A percentile compares a stretch with the other conserved stretches of the same genome.
These are phyloP conservation scores for Pachycephus smyrnensis DNA, from an alignment of 2,888 invertebrate genomes.

Conservation along the genomic window DNA sequence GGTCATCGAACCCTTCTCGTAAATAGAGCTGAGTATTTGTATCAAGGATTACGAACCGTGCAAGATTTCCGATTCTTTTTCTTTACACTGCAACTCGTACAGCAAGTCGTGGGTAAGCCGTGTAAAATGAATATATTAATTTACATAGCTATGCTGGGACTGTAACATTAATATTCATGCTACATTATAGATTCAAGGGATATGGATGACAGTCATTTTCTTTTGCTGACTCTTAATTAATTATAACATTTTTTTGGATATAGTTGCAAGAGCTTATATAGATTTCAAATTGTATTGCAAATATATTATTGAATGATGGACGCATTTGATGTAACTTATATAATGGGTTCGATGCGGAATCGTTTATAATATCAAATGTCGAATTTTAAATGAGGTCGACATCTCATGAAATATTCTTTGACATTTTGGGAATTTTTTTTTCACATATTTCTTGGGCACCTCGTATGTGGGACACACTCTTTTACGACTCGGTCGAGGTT, in stretches of 20 bases:
- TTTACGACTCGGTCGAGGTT: constrained; percentile 33
- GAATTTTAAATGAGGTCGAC: not conserved
- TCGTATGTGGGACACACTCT: constrained; percentile 9
- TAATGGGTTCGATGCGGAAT: not conserved
- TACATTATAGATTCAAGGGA: not conserved
- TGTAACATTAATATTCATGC: not conserved
- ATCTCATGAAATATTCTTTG: not conserved
- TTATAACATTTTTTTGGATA: not conserved
- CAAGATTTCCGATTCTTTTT: not conserved
- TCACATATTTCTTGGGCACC: not conserved
- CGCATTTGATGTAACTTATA: not conserved
- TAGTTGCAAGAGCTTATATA: not conserved
- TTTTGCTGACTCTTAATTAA: not conserved
- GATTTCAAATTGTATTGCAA: not conserved
- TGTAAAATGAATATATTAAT: not conserved
- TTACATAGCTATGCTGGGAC: not conserved
- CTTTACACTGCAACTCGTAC: not conserved
- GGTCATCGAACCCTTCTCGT: not conserved
- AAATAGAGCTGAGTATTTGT: not conserved
- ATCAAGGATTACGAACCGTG: not conserved
- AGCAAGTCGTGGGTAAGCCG: not conserved
- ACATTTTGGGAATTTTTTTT: not conserved
- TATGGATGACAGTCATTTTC: too few relatives aligned
- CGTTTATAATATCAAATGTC: not conserved
- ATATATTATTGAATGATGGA: not conserved